phyloP scores from a whole-genome alignment of 1,140 invertebrate species.

The Listronotus bonariensis region DNA sequence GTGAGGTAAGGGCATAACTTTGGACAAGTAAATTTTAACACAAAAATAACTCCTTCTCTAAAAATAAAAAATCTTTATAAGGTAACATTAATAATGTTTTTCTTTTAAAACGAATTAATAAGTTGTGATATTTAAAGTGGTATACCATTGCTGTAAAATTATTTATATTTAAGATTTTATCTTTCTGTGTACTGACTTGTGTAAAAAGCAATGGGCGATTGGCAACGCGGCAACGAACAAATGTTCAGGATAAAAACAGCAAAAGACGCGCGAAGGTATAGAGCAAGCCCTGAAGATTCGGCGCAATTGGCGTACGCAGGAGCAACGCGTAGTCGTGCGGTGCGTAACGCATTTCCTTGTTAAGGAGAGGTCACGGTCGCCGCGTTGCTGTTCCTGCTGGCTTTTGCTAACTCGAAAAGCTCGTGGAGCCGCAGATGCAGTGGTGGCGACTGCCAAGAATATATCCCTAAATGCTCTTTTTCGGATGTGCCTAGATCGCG shows the following conservation, averaged over 20 bases:
- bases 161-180: no score
- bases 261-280: conserved; percentile 11
- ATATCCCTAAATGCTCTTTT: no score
- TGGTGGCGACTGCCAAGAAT: not conserved
- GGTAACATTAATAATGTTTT: no score
- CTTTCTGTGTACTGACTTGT: no score
- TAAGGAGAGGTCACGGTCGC: conserved; percentile 35
- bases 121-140: no score
- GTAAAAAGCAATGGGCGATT: conserved; percentile 2
- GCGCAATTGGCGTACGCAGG: conserved; percentile 17
- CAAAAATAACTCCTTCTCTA: no score
- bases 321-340: conserved; percentile 9
- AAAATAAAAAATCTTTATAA: no score
- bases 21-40: no score
- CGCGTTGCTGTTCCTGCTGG: conserved; percentile 21
- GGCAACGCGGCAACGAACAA: conserved; percentile 12
- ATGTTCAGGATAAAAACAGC: conserved; percentile 15
- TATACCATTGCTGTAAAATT: no score
- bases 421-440: conserved; percentile 13
- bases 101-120: no score
- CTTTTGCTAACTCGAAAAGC: not conserved
- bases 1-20: no score
- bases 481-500: no score
- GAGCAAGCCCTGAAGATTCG: conserved; percentile 27
- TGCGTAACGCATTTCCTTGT: conserved; percentile 36